Conservation (phyloP, 2,888 invertebrate genomes). For the Ptychoptera albimana region DNA sequence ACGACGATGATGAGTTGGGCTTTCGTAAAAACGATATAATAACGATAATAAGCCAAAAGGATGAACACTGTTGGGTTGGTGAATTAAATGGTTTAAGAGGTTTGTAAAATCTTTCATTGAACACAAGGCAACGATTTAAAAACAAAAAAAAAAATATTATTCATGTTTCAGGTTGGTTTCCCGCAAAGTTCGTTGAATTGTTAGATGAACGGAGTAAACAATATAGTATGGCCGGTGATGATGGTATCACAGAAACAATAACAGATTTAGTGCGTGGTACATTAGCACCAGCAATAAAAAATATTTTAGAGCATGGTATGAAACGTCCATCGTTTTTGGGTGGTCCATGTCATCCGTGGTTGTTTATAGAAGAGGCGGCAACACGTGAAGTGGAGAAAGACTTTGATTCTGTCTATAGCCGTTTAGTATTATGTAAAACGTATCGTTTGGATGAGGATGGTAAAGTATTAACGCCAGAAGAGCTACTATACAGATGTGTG, state of each 20-base stretch:
- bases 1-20: conserved; percentile 96
- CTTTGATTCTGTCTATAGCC: conserved; percentile 94
- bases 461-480: conserved; percentile 96
- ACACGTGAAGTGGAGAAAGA: conserved; percentile 93
- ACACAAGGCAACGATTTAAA: conserved; percentile 14
- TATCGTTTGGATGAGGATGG: conserved; percentile 97
- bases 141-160: conserved; percentile 18
- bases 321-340: conserved; percentile 78
- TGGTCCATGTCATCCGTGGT: conserved; percentile 95
- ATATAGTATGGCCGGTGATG: conserved; percentile 89
- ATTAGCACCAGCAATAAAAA: conserved; percentile 82
- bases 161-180: conserved; percentile 62
- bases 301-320: conserved; percentile 90
- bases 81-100: conserved; percentile 83
- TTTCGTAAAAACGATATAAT: conserved; percentile 98
- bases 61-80: conserved; percentile 98
- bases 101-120: conserved; percentile 23
- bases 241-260: conserved; percentile 89
- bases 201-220: conserved; percentile 88
- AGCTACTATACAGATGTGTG: conserved; percentile 85
- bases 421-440: conserved; percentile 92
- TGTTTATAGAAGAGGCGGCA: conserved; percentile 96
- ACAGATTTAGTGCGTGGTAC: conserved; percentile 92
- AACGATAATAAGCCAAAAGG: conserved; percentile 90
- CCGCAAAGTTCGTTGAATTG: conserved; percentile 89